Conservation (phyloP, 2,888 invertebrate species). For the Phyllotreta striolata region DNA sequence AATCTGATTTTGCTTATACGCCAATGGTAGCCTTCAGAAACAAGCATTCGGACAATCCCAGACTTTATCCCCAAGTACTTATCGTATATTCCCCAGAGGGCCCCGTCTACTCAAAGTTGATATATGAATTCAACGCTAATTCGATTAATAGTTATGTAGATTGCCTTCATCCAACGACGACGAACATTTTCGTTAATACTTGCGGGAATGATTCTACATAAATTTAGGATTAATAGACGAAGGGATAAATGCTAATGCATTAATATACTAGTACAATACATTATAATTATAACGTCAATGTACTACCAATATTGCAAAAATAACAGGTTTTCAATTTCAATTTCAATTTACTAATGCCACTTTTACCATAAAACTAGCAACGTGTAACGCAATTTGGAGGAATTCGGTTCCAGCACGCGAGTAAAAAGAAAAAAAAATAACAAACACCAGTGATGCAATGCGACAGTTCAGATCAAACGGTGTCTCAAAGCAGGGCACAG, state of each 20-base stretch:
- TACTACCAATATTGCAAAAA: too few species aligned
- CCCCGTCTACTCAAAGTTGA: conserved; percentile 16
- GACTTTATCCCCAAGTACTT: conserved; percentile 13
- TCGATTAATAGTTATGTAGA: conserved; percentile 18
- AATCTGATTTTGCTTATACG: not conserved
- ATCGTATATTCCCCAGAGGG: conserved; percentile 15
- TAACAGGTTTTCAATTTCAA: too few species aligned
- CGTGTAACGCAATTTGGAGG: not conserved
- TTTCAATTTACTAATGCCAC: too few species aligned
- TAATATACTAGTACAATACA: too few species aligned
- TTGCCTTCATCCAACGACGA: conserved; percentile 12
- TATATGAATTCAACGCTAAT: conserved; percentile 21
- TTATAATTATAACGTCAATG: too few species aligned
- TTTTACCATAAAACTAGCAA: too few species aligned
- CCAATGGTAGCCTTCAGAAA: conserved; percentile 6
- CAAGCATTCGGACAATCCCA: conserved; percentile 9
- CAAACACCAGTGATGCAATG: conserved; percentile 33
- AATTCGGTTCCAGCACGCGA: conserved; percentile 14
- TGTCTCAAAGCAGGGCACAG: conserved; percentile 28
- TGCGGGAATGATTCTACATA: not conserved
- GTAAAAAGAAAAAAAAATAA: conserved; percentile 24
- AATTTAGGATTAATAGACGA: not conserved
- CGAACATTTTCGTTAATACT: conserved; percentile 7
- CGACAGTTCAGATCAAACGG: conserved; percentile 35
- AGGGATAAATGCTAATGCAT: not conserved